Base-by-base conservation (phyloP, 2,888 invertebrate genomes). In the Dione vanillae region DNA sequence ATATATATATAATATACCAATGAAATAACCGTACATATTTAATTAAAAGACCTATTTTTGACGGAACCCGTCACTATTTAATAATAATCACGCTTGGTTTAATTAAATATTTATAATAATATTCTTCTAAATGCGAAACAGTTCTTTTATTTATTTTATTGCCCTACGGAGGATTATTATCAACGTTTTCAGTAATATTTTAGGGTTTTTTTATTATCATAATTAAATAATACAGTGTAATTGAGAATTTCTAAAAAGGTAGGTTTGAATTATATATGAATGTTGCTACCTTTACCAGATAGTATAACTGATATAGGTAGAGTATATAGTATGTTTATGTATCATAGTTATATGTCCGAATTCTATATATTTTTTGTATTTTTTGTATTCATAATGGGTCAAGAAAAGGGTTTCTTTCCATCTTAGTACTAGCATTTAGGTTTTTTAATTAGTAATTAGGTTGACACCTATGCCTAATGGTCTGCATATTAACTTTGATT, bases 111-210 rank as follows among this genome's bases (percentile, higher is more conserved):
- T 56, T 40, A 56, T 40, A 56, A 16, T 37, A 37, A 37, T 37
- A 56, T 56, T 56, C 37, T 56, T 37, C 16, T 37, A 56, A 56
- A 37, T 37, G 10, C 11, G 16, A 56, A 37, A 56, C 37, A 56
- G 37, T 37, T 56, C 16, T 61, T 61, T 45, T 27, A 27, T 27
- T 11, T 45, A 61, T 45, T n/a, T n/a, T n/a, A 61, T 61, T 11
- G 45, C 45, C 14, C 45, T 61, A 45, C 61, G 20, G 45, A 61
- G 61, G 45, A 61, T 45, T 61, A 43, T 43, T n/a, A 14, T 61
- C n/a, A 27, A 45, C 43, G 14, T 45, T 61, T 61, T 61, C 11
- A 45, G 61, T 27, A 45, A 45, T 61, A 61, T 61, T 43, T 59
- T 14, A 59, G 27, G 45, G 11, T 10, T 35, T 27, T 11, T 27